Evolutionary conservation across 2,113 vertebrate species (phyloP).

Genomic region (Heptranchias perlo): DNA sequence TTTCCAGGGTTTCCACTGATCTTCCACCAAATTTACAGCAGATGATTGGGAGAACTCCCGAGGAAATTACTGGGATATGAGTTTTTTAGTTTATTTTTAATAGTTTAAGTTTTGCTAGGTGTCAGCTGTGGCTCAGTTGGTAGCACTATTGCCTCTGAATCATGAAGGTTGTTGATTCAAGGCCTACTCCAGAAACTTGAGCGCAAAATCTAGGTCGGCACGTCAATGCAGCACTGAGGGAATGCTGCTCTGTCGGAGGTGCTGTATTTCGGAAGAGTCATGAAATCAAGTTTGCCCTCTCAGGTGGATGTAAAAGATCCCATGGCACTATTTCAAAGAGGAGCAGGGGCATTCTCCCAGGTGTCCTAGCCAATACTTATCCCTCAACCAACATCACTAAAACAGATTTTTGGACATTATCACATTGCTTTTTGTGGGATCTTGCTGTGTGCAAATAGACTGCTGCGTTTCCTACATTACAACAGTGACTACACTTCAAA

Average conservation of each 20-base stretch:
- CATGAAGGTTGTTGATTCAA: background rate
- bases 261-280: too few relatives aligned
- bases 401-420: background rate
- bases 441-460: background rate
- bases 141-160: background rate
- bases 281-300: background rate
- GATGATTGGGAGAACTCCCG: background rate
- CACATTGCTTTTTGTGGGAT: background rate
- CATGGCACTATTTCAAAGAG: background rate
- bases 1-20: background rate
- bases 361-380: background rate
- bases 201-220: background rate
- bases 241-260: too few relatives aligned
- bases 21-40: background rate
- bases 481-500: background rate
- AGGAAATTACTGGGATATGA: background rate
- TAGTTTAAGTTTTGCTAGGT: too few relatives aligned
- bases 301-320: background rate
- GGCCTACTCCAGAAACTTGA: background rate
- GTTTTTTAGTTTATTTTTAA: background rate
- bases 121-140: background rate
- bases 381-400: background rate
- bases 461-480: background rate
- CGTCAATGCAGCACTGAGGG: background rate
- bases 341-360: background rate